Base-by-base conservation (phyloP, 2,113 vertebrate species). In the Strigops habroptila region DNA sequence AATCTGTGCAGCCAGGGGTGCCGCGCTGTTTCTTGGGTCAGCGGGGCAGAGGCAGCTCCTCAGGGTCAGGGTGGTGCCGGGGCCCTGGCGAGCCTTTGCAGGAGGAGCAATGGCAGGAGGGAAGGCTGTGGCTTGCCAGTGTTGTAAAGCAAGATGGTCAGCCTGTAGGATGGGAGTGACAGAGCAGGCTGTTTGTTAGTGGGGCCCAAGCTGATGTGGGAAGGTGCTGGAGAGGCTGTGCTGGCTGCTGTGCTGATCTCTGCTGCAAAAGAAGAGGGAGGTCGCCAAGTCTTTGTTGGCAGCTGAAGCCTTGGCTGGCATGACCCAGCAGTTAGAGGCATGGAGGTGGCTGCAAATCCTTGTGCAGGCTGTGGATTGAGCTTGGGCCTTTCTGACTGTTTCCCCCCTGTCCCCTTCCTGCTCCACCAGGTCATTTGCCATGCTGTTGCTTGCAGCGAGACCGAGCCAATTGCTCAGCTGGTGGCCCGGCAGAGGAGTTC, bases 401-500 rank as follows among this genome's bases (percentile, higher is more conserved):
- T 80, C 18, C 15, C 16, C 5, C 14, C 39, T 59, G 35, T 64
- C 12, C 15, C 24, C 28, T 95, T 77, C 53, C 62, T 86, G 4
- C 70, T 74, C 49, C 92, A 14, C 41, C 63, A 99, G 99, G 35
- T 98, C 8, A 92, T 90, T 74, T 99, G 99, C 97, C 98, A 98
- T 73, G 99, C 99, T 30, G 96, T 98, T 51, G 97, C 98, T 41
- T 99, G 98, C 91, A 83, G 97, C 55, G 99, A 99, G 91, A 99
- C 99, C 0, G 97, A 97, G 51, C 97, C 98, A 86, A 98, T 99
- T 44, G 98, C 99, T 78, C 98, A 99, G 84, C 96, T 99, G 67
- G 99, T 99, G 79, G 98, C 99, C 41, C 97, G 96, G 33, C 99
- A 99, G 97, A 98, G 97, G 90, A 98, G 91, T 91, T 97, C 98